Evolutionary conservation across 2,888 invertebrate species (phyloP), one percentile per base, ranked within the genome.

Genomic region (Arrhopalites spinosus): DNA sequence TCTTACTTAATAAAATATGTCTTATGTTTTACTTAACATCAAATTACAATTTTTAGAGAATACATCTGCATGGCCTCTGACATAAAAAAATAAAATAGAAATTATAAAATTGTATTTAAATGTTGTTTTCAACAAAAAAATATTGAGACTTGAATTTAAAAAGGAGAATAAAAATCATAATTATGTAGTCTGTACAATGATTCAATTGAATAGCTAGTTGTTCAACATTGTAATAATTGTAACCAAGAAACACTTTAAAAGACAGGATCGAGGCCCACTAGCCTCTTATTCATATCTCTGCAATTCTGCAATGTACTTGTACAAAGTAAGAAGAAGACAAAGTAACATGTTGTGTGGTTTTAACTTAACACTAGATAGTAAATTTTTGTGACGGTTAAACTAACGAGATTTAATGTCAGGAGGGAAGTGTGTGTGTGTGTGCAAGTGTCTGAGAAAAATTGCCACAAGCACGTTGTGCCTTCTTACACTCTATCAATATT

Each of bases 261-360:
- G 36, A 36, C 36, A 36, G 36, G 36, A 36, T 36, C 11, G 36
- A 27, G 66, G 66, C 66, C 66, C 66, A 66, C 66, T 66, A 66
- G 43, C 66, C 66, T 66, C 66, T 43, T 66, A 66, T 66, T 66
- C 43, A 20, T n/a, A 27, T n/a, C n/a, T n/a, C n/a, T n/a, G n/a
- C n/a, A n/a, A n/a, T n/a, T n/a, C n/a, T n/a, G n/a, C n/a, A n/a
- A n/a, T n/a, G n/a, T n/a, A n/a, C 13, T 13, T 15, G 15, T 53
- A 13, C 20, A 25, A 23, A 25, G 61, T 61, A 27, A 13, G 61
- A 25, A 27, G 5, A 27, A 61, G 17, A 25, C n/a, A 23, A 29
- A 29, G 63, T n/a, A 63, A 3, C 36, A 36, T 36, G 36, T 36
- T 61, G 61, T 61, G 61, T 61, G 59, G 27, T 29, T 7, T 29